Evolutionary conservation across 2,113 vertebrate genomes (phyloP).

Genomic region (Malurus melanocephalus): DNA sequence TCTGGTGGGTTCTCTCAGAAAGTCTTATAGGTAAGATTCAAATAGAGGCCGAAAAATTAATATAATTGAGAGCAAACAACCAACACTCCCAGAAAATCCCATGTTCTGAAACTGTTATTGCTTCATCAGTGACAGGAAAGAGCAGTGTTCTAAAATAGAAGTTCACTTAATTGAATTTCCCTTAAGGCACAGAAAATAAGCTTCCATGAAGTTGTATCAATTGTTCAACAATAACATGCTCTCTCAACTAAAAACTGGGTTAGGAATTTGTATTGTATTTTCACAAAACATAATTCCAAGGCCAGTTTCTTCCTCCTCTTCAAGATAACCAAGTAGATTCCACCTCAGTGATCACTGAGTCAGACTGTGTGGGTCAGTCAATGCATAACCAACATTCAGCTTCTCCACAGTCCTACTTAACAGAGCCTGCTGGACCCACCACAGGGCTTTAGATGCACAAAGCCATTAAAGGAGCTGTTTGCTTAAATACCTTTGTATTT

Average conservation of each 20-base stretch:
- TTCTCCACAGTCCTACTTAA: background rate
- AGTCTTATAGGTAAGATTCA: background rate
- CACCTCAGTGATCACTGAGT: background rate
- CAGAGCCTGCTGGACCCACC: background rate
- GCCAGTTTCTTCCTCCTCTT: background rate
- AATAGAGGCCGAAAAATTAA: background rate
- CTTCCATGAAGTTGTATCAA: constrained; percentile 42
- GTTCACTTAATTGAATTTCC: constrained; percentile 43
- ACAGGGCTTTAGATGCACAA: background rate
- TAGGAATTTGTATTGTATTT: constrained; percentile 53
- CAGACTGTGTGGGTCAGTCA: background rate
- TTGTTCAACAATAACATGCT: constrained; percentile 43
- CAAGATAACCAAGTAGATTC: constrained; percentile 13
- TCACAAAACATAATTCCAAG: constrained; percentile 24
- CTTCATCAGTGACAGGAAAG: constrained; percentile 54
- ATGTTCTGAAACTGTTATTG: constrained; percentile 41
- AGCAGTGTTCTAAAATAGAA: constrained; percentile 53
- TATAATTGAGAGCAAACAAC: background rate
- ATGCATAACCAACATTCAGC: fast-evolving
- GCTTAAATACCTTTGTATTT: background rate
- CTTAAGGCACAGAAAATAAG: constrained; percentile 45
- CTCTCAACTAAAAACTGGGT: constrained; percentile 41
- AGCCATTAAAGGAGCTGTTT: background rate
- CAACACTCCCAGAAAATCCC: constrained; percentile 32
- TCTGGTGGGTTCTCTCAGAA: background rate